These are phyloP conservation scores for Xenus cinereus DNA, from an alignment of 2,113 vertebrate species.

Conservation along the genomic window DNA sequence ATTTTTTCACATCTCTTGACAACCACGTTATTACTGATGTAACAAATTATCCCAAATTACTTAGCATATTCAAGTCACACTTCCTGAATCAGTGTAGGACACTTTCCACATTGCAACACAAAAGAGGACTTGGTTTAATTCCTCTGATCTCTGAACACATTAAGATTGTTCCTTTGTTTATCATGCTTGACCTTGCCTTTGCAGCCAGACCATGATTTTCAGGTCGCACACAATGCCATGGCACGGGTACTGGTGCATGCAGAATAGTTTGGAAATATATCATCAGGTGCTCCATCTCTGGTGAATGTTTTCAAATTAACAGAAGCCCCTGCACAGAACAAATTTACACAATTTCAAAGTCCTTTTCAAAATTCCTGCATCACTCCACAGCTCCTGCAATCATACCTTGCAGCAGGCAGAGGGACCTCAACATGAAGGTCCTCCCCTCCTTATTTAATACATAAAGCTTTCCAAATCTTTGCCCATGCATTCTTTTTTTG, in stretches of 20 bases:
- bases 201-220: conserved; percentile 10
- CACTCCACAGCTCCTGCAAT: background rate
- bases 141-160: background rate
- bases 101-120: background rate
- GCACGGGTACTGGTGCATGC: background rate
- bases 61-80: background rate
- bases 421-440: background rate
- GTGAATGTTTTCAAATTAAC: background rate
- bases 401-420: background rate
- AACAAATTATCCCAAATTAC: background rate
- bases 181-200: conserved; percentile 26
- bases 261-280: background rate
- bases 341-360: background rate
- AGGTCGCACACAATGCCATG: conserved; percentile 37
- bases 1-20: background rate
- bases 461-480: background rate
- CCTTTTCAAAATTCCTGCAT: background rate
- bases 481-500: background rate
- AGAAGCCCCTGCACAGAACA: background rate
- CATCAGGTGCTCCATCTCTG: background rate
- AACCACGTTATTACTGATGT: background rate
- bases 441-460: background rate
- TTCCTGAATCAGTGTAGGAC: background rate
- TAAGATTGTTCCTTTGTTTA: background rate
- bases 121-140: background rate